Evolutionary conservation across 2,113 vertebrate genomes (phyloP).

Genomic region (Cynopterus brachyotis): DNA sequence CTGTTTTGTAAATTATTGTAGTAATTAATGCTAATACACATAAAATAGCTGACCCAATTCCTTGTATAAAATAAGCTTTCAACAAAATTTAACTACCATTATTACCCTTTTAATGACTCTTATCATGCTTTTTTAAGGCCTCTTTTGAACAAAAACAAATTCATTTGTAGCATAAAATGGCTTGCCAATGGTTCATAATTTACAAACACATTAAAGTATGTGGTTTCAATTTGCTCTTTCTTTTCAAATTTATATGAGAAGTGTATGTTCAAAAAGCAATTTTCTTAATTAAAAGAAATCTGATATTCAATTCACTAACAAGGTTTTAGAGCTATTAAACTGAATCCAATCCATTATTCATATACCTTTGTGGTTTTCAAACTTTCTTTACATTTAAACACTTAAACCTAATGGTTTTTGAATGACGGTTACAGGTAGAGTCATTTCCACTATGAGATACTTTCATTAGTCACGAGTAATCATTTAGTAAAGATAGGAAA

Average conservation of each 20-base stretch:
- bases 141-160: neutral
- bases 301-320: constrained; percentile 14
- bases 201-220: constrained; percentile 33
- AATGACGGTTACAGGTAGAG: neutral
- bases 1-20: neutral
- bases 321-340: neutral
- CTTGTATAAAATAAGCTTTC: constrained; percentile 7
- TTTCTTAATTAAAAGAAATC: constrained; percentile 58
- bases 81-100: neutral
- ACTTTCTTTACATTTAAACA: constrained; percentile 14
- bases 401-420: neutral
- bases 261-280: constrained; percentile 23
- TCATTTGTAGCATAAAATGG: constrained; percentile 17
- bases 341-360: neutral
- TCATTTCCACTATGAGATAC: neutral
- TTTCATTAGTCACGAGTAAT: neutral
- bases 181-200: neutral
- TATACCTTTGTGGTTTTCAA: neutral
- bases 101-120: neutral
- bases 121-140: neutral
- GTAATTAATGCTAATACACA: neutral
- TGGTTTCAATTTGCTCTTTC: constrained; percentile 1
- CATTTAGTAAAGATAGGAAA: neutral
- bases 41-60: neutral
- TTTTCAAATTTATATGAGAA: constrained; percentile 23